Evolutionary conservation across 2,888 invertebrate species (phyloP).

Genomic region (Drosophila paranaensis): DNA sequence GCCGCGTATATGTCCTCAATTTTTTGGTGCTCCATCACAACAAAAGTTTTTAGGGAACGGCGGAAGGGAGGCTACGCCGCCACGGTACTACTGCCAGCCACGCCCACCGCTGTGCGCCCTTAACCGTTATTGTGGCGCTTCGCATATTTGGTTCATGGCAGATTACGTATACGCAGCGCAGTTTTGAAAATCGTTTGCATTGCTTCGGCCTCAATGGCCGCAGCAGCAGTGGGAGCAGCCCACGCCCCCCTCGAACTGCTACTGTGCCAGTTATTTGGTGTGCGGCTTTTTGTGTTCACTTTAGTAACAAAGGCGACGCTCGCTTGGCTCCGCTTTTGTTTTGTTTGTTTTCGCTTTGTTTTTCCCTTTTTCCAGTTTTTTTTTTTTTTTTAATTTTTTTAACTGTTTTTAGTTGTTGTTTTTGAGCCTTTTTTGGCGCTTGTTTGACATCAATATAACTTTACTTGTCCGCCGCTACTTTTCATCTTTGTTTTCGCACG

Average conservation of each 20-base stretch:
- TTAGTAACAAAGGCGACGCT: conserved; percentile 66
- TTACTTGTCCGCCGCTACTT: conserved; percentile 54
- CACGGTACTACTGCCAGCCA: conserved; percentile 1
- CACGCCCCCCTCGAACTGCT: conserved; percentile 21
- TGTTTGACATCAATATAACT: conserved; percentile 76
- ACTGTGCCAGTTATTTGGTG: conserved; percentile 70
- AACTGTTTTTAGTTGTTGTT: conserved; percentile 21
- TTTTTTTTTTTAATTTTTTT: conserved; percentile 20
- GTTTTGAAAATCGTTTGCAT: conserved; percentile 75
- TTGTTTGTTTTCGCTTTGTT: conserved; percentile 46
- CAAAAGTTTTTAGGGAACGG: neutral
- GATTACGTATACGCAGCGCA: conserved; percentile 77
- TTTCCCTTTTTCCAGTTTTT: conserved; percentile 1
- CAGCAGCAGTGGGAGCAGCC: neutral
- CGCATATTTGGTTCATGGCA: conserved; percentile 77
- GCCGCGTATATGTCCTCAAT: conserved; percentile 70
- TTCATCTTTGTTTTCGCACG: conserved; percentile 42
- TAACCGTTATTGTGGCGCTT: conserved; percentile 51
- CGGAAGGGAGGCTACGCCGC: neutral
- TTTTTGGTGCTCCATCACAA: conserved; percentile 54
- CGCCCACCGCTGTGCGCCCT: conserved; percentile 23
- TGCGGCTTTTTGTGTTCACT: conserved; percentile 69
- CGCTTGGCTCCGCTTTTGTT: conserved; percentile 51
- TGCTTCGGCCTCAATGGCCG: conserved; percentile 47
- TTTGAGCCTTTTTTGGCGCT: conserved; percentile 52